Percentiles rank a stretch among this genome's conserved stretches.
These are phyloP conservation scores for Catharus ustulatus DNA, from an alignment of 2,797 vertebrate genomes.

Conservation along the genomic window DNA sequence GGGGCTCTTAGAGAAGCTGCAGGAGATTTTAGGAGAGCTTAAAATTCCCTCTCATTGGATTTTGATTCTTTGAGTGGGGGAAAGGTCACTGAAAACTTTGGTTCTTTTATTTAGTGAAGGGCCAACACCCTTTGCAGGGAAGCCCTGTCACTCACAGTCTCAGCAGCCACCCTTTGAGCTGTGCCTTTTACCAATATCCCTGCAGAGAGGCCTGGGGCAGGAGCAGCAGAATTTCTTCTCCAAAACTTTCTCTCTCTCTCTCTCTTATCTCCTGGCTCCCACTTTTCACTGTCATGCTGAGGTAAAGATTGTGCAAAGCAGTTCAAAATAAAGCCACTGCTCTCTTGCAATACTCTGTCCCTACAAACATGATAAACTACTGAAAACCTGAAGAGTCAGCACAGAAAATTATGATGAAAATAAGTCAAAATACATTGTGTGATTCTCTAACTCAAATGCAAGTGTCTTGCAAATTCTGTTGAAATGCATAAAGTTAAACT, in stretches of 20 bases:
- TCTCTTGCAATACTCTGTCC: not conserved
- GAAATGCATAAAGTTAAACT: not conserved
- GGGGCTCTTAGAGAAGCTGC: not conserved
- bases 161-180: not conserved
- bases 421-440: not conserved
- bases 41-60: not conserved
- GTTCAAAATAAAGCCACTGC: not conserved
- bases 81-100: not conserved
- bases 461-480: not conserved
- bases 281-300: not conserved
- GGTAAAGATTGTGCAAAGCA: not conserved
- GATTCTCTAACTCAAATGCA: not conserved
- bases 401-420: not conserved
- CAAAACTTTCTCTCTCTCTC: rapidly evolving
- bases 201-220: not conserved
- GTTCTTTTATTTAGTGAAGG: not conserved
- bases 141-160: not conserved
- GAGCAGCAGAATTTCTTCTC: not conserved
- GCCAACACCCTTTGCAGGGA: not conserved
- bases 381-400: not conserved
- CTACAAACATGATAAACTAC: not conserved
- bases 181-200: not conserved
- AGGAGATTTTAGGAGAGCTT: not conserved
- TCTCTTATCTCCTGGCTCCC: not conserved
- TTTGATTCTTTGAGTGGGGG: not conserved